Evolutionary conservation across 2,113 vertebrate genomes (phyloP).

Genomic region (Saccopteryx bilineata): DNA sequence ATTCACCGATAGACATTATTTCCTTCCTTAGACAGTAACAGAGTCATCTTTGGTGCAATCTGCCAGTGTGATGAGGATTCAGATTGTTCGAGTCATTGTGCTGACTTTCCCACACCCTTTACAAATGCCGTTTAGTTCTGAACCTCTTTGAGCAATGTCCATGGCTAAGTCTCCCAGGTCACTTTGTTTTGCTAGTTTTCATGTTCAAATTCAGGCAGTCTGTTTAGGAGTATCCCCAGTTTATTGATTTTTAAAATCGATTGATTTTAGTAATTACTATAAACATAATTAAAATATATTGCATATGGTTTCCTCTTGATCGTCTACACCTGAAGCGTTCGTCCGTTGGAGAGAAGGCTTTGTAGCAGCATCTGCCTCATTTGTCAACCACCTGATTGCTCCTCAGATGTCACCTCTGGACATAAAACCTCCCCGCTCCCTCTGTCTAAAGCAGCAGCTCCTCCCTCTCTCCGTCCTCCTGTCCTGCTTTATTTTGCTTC

Average conservation of each 20-base stretch:
- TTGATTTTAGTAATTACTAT: neutral
- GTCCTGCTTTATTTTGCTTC: neutral
- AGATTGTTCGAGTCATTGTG: neutral
- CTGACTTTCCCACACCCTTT: neutral
- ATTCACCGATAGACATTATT: neutral
- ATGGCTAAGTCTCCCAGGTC: neutral
- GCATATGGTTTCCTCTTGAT: neutral
- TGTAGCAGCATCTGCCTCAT: neutral
- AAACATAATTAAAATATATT: neutral
- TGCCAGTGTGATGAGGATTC: neutral
- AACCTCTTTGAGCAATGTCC: neutral
- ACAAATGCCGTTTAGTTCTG: neutral
- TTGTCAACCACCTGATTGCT: neutral
- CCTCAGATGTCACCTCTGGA: neutral
- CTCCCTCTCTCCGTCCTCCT: fast-evolving
- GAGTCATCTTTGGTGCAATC: neutral
- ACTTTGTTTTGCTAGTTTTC: neutral
- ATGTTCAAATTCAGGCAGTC: neutral
- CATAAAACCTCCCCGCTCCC: neutral
- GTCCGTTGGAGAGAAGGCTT: too few species aligned
- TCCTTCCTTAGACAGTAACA: neutral
- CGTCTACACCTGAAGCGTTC: fast-evolving
- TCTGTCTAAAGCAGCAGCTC: neutral
- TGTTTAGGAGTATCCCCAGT: neutral
- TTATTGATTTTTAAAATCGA: neutral